These are phyloP conservation scores for Hyperoodon ampullatus DNA, from an alignment of 2,113 vertebrate species.

Conservation along the genomic window DNA sequence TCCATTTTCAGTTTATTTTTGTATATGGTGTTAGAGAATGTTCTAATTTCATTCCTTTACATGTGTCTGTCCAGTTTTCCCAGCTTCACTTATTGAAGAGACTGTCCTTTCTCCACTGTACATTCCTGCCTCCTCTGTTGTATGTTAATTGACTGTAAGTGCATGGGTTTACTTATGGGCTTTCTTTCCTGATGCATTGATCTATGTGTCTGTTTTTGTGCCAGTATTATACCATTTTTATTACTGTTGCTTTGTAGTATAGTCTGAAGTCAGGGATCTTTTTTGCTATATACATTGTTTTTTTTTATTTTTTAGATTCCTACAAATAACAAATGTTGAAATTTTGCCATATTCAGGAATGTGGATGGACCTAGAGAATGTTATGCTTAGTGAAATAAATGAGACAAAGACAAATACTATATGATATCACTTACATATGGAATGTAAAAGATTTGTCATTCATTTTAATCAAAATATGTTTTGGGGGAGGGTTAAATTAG, in stretches of 20 bases:
- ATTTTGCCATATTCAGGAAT: background rate
- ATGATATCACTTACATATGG: background rate
- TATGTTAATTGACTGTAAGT: background rate
- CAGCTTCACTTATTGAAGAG: no score
- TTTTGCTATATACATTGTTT: background rate
- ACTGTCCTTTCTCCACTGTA: no score
- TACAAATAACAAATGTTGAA: background rate
- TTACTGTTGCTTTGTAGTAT: background rate
- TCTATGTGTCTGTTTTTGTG: background rate
- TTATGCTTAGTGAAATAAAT: background rate
- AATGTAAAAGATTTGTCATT: background rate
- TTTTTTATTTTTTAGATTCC: background rate
- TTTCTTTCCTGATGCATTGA: background rate
- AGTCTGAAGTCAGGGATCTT: background rate
- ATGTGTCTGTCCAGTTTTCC: no score
- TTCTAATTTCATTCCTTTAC: no score
- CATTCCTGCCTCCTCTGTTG: background rate
- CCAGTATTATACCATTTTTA: background rate
- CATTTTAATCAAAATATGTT: background rate
- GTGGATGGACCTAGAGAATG: background rate
- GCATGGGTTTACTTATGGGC: background rate
- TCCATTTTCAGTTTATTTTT: no score
- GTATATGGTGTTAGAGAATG: no score
- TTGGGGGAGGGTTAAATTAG: background rate
- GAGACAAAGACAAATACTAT: background rate